These are phyloP conservation scores for Drosophila simulans DNA, from an alignment of 1,140 invertebrate species.

Conservation along the genomic window DNA sequence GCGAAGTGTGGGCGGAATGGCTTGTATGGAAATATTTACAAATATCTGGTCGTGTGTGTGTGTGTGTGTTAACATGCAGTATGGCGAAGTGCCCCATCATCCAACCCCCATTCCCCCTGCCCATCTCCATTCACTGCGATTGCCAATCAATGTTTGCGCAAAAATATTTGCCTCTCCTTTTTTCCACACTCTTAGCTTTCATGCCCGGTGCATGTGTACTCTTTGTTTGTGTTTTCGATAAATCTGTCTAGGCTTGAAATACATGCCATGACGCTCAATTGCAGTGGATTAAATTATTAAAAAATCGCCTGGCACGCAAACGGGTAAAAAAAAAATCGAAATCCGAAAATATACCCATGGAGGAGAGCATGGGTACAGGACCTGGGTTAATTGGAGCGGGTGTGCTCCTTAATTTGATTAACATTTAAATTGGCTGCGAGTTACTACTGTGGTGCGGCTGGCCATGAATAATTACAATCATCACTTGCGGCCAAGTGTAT, in stretches of 20 bases:
- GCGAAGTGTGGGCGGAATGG: constrained; percentile 8
- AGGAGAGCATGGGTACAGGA: not conserved
- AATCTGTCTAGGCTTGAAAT: constrained; percentile 73
- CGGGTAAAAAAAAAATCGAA: constrained; percentile 35
- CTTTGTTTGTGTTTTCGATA: constrained; percentile 73
- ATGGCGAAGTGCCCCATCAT: constrained; percentile 1
- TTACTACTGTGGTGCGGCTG: constrained; percentile 31
- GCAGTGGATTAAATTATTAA: constrained; percentile 82
- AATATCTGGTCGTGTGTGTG: constrained; percentile 26
- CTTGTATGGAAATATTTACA: constrained; percentile 37
- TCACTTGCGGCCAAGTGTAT: constrained; percentile 12
- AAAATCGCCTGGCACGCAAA: constrained; percentile 57
- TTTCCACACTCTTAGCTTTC: constrained; percentile 72
- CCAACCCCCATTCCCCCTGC: not conserved
- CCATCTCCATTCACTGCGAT: constrained; percentile 32
- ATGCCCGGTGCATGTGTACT: constrained; percentile 20
- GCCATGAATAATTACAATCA: constrained; percentile 49
- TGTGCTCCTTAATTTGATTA: constrained; percentile 73
- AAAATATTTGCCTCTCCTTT: constrained; percentile 77
- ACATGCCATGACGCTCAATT: constrained; percentile 71
- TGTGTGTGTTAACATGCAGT: constrained; percentile 50
- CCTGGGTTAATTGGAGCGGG: constrained; percentile 55
- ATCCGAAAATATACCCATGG: constrained; percentile 23
- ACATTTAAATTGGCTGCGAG: constrained; percentile 64
- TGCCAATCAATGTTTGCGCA: constrained; percentile 81